Conservation (phyloP, 2,888 invertebrate genomes). For the Microctonus brassicae region DNA sequence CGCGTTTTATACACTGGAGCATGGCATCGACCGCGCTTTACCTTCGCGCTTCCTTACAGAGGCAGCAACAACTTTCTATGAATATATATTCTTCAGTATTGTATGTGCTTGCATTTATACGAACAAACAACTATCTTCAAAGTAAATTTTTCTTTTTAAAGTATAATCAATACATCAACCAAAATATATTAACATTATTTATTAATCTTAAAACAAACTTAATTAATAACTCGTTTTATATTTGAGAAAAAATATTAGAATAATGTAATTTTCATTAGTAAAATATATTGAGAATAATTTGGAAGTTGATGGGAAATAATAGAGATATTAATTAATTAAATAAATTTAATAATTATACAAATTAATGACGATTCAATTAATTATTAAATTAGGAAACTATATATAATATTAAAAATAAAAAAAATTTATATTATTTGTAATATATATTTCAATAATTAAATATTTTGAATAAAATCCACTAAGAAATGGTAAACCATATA, state of each 20-base stretch:
- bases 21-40: not conserved
- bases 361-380: too few species aligned
- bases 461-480: conserved; percentile 73
- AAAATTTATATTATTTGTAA: conserved; percentile 72
- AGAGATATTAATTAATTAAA: too few species aligned
- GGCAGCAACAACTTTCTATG: conserved; percentile 39
- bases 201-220: not conserved
- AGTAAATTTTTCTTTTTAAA: not conserved
- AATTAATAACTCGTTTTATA: too few species aligned
- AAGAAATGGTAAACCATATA: conserved; percentile 77
- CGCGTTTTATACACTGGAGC: conserved; percentile 36
- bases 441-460: conserved; percentile 73
- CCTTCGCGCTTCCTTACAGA: conserved; percentile 17
- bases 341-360: too few species aligned
- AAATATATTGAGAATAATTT: not conserved
- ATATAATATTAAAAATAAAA: too few species aligned
- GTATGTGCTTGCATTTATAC: not conserved
- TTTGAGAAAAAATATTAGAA: not conserved
- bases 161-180: not conserved
- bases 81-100: conserved; percentile 34
- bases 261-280: not conserved
- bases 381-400: too few species aligned
- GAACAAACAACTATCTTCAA: not conserved
- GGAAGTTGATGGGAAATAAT: too few species aligned
- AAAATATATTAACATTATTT: not conserved